Evolutionary conservation across 2,888 invertebrate species (phyloP), one percentile per base, ranked within the genome.

Genomic region (Phyllotreta cruciferae): DNA sequence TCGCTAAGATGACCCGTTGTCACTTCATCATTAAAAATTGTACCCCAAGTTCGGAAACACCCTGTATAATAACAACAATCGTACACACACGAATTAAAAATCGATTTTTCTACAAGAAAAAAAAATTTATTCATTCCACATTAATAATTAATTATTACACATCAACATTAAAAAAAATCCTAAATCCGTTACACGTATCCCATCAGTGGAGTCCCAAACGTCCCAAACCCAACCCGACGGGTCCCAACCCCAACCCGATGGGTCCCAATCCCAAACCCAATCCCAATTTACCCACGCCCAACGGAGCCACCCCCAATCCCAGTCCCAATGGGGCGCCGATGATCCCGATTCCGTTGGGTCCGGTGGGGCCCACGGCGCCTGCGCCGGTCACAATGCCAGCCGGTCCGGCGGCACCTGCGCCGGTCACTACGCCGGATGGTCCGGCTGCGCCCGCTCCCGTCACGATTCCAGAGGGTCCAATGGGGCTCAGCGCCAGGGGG

Each of bases 361-460:
- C 66, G 36, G 66, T 67, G 13, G 66, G 66, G 36, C 63, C 66
- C 35, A 67, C 60, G 34, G 62, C 64, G 4, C 69, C 69, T 38
- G 58, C 61, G 56, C 69, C 69, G 56, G 53, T 64, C 35, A 66
- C 67, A 10, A 65, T 42, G 56, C 70, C 68, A 56, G 60, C 11
- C 13, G 63, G 65, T 66, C 67, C 67, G 14, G 52, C 62, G n/a
- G 67, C 63, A 35, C 66, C 67, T 8, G 61, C 57, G 4, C 66
- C 67, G 35, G 60, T 65, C 36, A 64, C 67, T 38, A 67, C 62
- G 50, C 67, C 67, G 41, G 67, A 53, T 1, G 67, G 67, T 42
- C 67, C 67, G n/a, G 58, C 65, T 2, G 64, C 64, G 8, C 64
- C 64, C 3, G 61, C 62, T 34, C 67, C 67, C n/a, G 62, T 64